These are phyloP conservation scores for Anaspis maculata DNA, from an alignment of 2,888 invertebrate species.

Conservation along the genomic window DNA sequence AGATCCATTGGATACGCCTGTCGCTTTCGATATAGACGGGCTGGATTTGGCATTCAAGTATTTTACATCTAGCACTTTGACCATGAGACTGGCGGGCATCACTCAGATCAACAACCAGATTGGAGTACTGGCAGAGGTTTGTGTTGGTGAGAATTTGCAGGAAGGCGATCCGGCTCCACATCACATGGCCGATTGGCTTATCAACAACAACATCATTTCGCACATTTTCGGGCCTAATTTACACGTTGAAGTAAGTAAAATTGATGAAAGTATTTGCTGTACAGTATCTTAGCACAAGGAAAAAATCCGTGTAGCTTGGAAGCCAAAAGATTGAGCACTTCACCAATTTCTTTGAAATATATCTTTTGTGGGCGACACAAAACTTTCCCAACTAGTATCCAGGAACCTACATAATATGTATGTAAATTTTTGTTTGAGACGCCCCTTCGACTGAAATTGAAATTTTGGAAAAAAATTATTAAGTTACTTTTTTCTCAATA, in stretches of 20 bases:
- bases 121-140: slow-evolving; percentile 82
- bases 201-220: slow-evolving; percentile 81
- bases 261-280: too few relatives aligned
- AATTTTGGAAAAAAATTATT: too few relatives aligned
- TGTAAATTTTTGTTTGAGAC: too few relatives aligned
- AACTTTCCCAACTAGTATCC: too few relatives aligned
- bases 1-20: slow-evolving; percentile 78
- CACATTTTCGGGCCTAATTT: slow-evolving; percentile 96
- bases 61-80: slow-evolving; percentile 88
- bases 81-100: slow-evolving; percentile 88
- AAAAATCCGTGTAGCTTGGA: too few relatives aligned
- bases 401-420: too few relatives aligned
- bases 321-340: too few relatives aligned
- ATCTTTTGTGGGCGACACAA: too few relatives aligned
- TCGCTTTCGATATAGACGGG: slow-evolving; percentile 84
- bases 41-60: slow-evolving; percentile 91
- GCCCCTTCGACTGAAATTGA: too few relatives aligned
- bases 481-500: too few relatives aligned
- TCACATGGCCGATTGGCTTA: slow-evolving; percentile 80
- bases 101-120: slow-evolving; percentile 93
- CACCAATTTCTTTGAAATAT: too few relatives aligned
- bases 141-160: slow-evolving; percentile 78
- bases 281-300: too few relatives aligned
- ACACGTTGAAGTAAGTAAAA: slow-evolving; percentile 76
- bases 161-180: slow-evolving; percentile 81